Base-by-base conservation (phyloP, 2,113 vertebrate genomes). In the Corydoras maculifer region DNA sequence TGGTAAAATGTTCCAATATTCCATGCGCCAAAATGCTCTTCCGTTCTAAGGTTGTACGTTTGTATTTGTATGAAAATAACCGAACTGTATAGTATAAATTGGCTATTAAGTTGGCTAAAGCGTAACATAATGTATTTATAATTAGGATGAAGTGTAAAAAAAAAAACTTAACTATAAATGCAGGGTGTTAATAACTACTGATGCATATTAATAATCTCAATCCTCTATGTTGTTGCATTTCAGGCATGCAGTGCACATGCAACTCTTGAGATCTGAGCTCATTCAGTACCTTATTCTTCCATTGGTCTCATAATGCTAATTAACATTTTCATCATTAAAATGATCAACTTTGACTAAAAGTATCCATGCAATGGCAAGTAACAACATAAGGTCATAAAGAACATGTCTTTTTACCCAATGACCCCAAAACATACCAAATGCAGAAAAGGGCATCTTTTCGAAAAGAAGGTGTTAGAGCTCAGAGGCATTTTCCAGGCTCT, bases 161-260 rank as follows among this genome's bases (percentile, higher is more conserved):
- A 72, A 58, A 66, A 48, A 77, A 70, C 35, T 73, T 80, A 65
- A 49, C 31, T 55, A 71, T 30, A 64, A 65, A 68, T 25, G 35
- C 35, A 35, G 68, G 68, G 63, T 29, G 18, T 70, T 57, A 65
- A 61, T 65, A 72, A 68, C n/a, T 58, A 62, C 49, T 73, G 78
- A 77, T 5, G 77, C 84, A 74, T 84, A 83, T 43, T 43, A 74
- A 72, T 69, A 66, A 69, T 84, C 83, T 82, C 84, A 89, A 84
- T 83, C 77, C 83, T 85, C 83, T 82, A 85, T 84, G 87, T 84
- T 88, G 83, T 83, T 87, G 85, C 67, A 82, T 78, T 87, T 73
- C 82, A 87, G 85, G 91, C 93, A 94, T 95, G 93, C 92, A 88
- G 75, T 76, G 86, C 90, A 88, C 91, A 93, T 94, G 93, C 92